Evolutionary conservation across 2,113 vertebrate genomes (phyloP).

Genomic region (Syngnathus floridae): DNA sequence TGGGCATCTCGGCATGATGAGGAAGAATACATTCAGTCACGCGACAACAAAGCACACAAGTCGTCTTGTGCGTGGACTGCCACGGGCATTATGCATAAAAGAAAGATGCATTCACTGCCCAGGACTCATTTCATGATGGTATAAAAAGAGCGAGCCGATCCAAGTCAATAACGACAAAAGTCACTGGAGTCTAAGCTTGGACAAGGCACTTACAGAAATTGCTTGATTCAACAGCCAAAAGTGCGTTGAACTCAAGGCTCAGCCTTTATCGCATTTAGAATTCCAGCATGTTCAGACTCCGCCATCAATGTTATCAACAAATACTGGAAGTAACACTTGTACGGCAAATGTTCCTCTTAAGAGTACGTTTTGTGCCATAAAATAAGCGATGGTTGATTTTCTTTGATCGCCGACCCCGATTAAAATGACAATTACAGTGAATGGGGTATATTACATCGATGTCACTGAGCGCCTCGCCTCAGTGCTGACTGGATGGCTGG

Average conservation of each 20-base stretch:
- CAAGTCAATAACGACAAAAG: not conserved
- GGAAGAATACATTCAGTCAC: conserved; percentile 62
- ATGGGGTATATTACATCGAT: conserved; percentile 27
- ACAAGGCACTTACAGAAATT: conserved; percentile 1
- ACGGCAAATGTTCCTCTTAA: too few relatives aligned
- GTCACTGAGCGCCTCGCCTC: conserved; percentile 20
- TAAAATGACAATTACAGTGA: not conserved
- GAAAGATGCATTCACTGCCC: conserved; percentile 48
- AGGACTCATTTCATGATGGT: conserved; percentile 27
- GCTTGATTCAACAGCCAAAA: not conserved
- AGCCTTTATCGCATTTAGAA: not conserved
- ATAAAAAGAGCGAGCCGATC: conserved; percentile 12
- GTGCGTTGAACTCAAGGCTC: not conserved
- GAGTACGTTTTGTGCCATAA: too few relatives aligned
- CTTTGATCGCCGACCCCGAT: not conserved
- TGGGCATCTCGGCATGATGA: conserved; percentile 61
- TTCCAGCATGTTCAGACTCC: not conserved
- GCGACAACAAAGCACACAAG: conserved; percentile 52
- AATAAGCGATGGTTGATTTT: not conserved
- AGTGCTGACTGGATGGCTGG: conserved; percentile 6
- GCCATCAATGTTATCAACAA: not conserved
- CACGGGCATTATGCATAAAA: conserved; percentile 55
- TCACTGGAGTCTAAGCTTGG: not conserved
- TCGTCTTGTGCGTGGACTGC: conserved; percentile 44
- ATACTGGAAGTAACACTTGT: not conserved